Evolutionary conservation across 1,140 invertebrate species (phyloP), one percentile per base, ranked within the genome.

Genomic region (Caenorhabditis remanei): DNA sequence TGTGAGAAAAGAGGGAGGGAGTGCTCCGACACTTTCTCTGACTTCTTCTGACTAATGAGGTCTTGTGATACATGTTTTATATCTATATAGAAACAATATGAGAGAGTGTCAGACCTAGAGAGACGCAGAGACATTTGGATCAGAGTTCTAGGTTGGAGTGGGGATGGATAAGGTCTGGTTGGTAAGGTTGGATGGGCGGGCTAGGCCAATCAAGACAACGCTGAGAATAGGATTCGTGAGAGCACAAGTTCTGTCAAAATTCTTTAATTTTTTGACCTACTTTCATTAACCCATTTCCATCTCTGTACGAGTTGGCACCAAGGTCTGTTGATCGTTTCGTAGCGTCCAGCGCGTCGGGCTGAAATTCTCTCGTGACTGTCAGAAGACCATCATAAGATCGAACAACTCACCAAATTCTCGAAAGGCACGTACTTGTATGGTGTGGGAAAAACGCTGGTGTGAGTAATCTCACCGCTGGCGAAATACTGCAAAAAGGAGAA

Each of bases 401-500:
- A 13, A 41, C 13, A 75, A 75, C 67, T 21, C 43, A 75, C 67
- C 41, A 53, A 79, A 50, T 79, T n/a, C 9, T 87, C 75, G 48
- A 87, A 41, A 4, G 32, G 32, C 21, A 19, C 46, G 43, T 83
- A 87, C 19, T 83, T 21, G 32, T 55, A 53, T n/a, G 13, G 19
- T 6, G 61, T 65, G 41, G 75, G 55, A 14, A 48, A 87, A 3
- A 83, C 82, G 21, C 86, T 85, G 13, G 85, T 82, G 56, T 88
- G 75, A 41, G 63, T 87, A n/a, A 90, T n/a, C 55, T 88, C 90
- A 5, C 91, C 91, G 21, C 89, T 88, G 5, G 84, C 85, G 50
- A 86, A 89, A 83, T 92, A 91, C 21, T 88, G 83, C 21, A 79
- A 79, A 24, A 21, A 21, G 2, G 4, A 6, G 11, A 63, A 63